phyloP scores from a whole-genome alignment of 1,140 invertebrate species.

The Scaptodrosophila lebanonensis region DNA sequence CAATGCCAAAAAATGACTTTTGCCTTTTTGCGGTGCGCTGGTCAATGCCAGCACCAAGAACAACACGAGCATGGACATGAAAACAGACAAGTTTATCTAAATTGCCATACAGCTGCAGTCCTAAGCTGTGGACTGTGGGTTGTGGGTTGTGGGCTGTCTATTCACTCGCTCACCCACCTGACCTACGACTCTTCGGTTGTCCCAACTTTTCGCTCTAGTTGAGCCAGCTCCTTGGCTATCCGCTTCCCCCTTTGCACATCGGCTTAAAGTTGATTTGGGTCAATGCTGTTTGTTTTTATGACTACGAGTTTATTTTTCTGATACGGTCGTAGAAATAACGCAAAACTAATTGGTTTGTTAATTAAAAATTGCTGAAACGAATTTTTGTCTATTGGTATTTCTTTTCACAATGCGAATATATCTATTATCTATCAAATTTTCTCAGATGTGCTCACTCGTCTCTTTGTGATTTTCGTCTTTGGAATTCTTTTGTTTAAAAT shows the following conservation, averaged over 20 bases:
- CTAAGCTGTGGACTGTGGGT: constrained; percentile 23
- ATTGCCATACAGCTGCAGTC: constrained; percentile 58
- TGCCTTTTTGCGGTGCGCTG: constrained; percentile 63
- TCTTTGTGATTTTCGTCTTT: no score
- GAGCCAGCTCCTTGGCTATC: neutral
- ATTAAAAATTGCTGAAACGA: constrained; percentile 60
- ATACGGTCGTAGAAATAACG: constrained; percentile 42
- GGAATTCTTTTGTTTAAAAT: no score
- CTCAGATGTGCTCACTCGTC: constrained; percentile 16
- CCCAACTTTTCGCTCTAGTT: constrained; percentile 37
- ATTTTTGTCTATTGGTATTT: constrained; percentile 13
- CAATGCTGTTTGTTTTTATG: constrained; percentile 21
- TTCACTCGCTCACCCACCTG: neutral
- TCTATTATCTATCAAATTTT: constrained; percentile 33
- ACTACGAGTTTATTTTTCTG: constrained; percentile 1
- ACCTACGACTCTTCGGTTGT: neutral
- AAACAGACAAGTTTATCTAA: constrained; percentile 70
- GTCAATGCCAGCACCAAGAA: constrained; percentile 44
- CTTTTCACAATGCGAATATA: constrained; percentile 20
- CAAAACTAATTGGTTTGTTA: constrained; percentile 73
- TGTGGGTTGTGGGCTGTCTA: no score
- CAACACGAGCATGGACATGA: constrained; percentile 29
- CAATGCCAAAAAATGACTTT: constrained; percentile 52
- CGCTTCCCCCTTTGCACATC: neutral
- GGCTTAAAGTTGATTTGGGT: constrained; percentile 31